A percentile compares a stretch with the other conserved stretches of the same genome.
These are phyloP conservation scores for Pardosa pseudoannulata DNA, from an alignment of 2,888 invertebrate species.

Conservation along the genomic window DNA sequence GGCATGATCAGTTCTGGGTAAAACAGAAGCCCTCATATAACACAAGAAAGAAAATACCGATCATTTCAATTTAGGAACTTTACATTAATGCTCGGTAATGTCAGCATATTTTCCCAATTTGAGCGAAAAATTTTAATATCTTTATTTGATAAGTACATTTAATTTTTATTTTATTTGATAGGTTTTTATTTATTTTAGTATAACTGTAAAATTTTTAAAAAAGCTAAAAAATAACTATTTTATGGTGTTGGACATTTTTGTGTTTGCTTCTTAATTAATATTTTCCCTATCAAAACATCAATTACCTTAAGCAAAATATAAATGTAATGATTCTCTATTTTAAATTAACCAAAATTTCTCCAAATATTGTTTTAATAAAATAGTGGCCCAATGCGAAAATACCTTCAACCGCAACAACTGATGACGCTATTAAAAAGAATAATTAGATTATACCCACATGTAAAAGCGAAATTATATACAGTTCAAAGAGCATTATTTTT, in stretches of 20 bases:
- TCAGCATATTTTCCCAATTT: constrained; percentile 58
- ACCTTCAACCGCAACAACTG: not conserved
- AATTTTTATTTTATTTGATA: not conserved
- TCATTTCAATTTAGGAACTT: constrained; percentile 16
- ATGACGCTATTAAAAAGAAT: constrained; percentile 21
- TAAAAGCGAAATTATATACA: not conserved
- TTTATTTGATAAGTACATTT: too few species aligned
- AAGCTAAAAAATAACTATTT: constrained; percentile 19
- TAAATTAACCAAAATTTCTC: constrained; percentile 17
- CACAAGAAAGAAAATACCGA: constrained; percentile 1
- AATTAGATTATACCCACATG: constrained; percentile 10
- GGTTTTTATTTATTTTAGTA: not conserved
- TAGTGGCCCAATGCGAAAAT: not conserved
- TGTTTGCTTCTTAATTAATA: not conserved
- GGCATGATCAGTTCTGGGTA: not conserved
- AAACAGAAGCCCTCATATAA: not conserved
- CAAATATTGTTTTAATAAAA: constrained; percentile 8
- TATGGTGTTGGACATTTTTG: constrained; percentile 3
- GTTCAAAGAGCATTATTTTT: constrained; percentile 8
- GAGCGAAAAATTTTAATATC: too few species aligned
- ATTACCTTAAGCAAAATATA: constrained; percentile 15
- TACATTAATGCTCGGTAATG: constrained; percentile 42
- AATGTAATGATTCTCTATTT: constrained; percentile 27
- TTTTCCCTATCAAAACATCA: constrained; percentile 31
- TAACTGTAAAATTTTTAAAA: too few species aligned